Conservation (phyloP, 2,113 vertebrate genomes). For the Ptilonorhynchus violaceus region DNA sequence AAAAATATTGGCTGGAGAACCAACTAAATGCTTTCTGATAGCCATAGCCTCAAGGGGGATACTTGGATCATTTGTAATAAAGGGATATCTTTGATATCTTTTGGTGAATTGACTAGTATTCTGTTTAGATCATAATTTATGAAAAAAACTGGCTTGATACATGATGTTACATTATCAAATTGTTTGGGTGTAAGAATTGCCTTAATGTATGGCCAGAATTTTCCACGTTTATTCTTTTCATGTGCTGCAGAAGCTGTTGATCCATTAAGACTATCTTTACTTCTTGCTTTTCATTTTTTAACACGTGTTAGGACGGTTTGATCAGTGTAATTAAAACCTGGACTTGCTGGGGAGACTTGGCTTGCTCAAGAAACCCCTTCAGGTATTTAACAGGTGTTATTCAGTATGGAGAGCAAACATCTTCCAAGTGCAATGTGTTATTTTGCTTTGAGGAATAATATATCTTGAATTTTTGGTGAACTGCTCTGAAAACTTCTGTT, state of each 20-base stretch:
- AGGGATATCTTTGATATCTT: slow-evolving; percentile 61
- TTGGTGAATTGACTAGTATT: slow-evolving; percentile 67
- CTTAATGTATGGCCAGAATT: slow-evolving; percentile 1
- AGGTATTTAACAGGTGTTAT: background rate
- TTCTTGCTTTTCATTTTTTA: background rate
- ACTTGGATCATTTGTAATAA: slow-evolving; percentile 70
- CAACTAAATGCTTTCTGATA: slow-evolving; percentile 71
- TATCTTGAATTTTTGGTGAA: background rate
- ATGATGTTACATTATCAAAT: slow-evolving; percentile 21
- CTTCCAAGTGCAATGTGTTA: background rate
- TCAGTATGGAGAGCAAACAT: background rate
- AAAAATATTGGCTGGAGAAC: slow-evolving; percentile 64
- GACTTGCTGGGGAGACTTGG: background rate
- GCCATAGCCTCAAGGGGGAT: slow-evolving; percentile 52
- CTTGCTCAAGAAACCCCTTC: background rate
- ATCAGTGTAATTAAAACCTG: background rate
- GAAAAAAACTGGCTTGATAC: slow-evolving; percentile 48
- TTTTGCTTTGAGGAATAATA: background rate
- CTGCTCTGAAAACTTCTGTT: background rate
- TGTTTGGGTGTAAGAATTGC: slow-evolving; percentile 43
- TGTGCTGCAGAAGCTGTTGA: background rate
- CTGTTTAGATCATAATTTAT: slow-evolving; percentile 67
- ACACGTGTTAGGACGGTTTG: background rate
- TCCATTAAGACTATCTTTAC: background rate
- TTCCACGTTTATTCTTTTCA: background rate